Evolutionary conservation across 1,140 invertebrate genomes (phyloP).

Genomic region (Callitettix versicolor): DNA sequence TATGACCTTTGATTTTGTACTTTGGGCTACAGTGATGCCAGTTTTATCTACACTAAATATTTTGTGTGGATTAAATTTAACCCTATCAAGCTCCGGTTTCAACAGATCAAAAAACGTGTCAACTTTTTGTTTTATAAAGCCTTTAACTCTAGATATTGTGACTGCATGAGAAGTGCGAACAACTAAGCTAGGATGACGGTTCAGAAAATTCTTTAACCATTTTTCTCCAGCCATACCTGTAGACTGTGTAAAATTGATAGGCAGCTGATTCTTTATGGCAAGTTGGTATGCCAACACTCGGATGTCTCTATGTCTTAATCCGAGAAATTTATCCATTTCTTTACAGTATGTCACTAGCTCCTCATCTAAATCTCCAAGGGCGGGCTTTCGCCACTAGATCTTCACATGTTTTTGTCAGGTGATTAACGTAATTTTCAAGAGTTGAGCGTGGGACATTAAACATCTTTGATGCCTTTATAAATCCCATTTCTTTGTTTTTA

Average conservation of each 20-base stretch:
- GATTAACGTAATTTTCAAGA: slow-evolving; percentile 8
- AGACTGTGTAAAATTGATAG: slow-evolving; percentile 5
- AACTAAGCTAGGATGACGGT: slow-evolving; percentile 29
- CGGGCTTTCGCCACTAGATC: slow-evolving; percentile 2
- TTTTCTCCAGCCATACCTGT: slow-evolving; percentile 24
- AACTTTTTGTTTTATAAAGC: slow-evolving; percentile 34
- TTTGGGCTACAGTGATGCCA: slow-evolving; percentile 29
- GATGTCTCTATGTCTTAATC: not conserved
- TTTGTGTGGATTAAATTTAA: slow-evolving; percentile 17
- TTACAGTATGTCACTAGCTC: not conserved
- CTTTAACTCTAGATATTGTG: slow-evolving; percentile 29
- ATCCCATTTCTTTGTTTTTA: slow-evolving; percentile 20
- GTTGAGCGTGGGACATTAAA: slow-evolving; percentile 26
- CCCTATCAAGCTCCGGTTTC: slow-evolving; percentile 13
- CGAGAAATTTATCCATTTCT: slow-evolving; percentile 3
- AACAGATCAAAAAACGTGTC: slow-evolving; percentile 30
- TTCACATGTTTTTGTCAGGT: not conserved
- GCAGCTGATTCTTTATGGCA: not conserved
- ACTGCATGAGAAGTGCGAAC: slow-evolving; percentile 34
- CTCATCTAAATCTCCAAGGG: not conserved
- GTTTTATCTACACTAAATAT: slow-evolving; percentile 34
- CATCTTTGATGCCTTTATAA: slow-evolving; percentile 21
- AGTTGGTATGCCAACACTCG: slow-evolving; percentile 3
- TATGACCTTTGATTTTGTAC: slow-evolving; percentile 23
- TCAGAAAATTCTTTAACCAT: slow-evolving; percentile 31